These are phyloP conservation scores for Temnothorax nylanderi DNA, from an alignment of 1,140 invertebrate species.

Conservation along the genomic window DNA sequence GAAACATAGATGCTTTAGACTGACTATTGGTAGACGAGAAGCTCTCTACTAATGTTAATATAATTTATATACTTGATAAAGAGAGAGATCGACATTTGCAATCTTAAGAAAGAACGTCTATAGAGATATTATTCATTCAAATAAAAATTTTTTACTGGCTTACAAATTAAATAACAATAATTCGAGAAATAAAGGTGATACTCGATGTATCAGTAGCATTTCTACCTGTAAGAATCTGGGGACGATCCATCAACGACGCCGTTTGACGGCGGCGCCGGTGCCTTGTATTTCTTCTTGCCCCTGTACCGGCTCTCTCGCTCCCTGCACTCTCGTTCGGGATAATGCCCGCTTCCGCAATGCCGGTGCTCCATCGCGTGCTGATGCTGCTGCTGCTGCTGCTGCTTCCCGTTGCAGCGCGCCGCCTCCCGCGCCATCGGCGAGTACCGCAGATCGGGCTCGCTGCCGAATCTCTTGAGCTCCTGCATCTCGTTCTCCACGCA, in stretches of 20 bases:
- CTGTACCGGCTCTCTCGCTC: conserved; percentile 81
- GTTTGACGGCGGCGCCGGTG: conserved; percentile 86
- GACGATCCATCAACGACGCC: conserved; percentile 67
- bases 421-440: conserved; percentile 58
- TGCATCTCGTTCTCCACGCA: conserved; percentile 69
- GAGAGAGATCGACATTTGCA: not conserved
- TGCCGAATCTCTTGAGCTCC: conserved; percentile 87
- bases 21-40: not conserved
- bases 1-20: not conserved
- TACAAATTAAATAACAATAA: not conserved
- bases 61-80: not conserved
- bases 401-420: conserved; percentile 50
- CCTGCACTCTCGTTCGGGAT: conserved; percentile 71
- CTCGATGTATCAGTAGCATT: not conserved
- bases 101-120: not conserved
- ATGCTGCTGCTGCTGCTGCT: conserved; percentile 56
- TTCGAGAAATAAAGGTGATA: too few relatives aligned
- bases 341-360: conserved; percentile 56
- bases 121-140: not conserved
- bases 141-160: not conserved
- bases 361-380: conserved; percentile 64
- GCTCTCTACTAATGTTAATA: not conserved
- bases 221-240: conserved; percentile 75
- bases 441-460: conserved; percentile 89
- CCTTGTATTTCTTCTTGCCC: conserved; percentile 89